phyloP scores from a whole-genome alignment of 1,140 invertebrate genomes.

The Cydia pomonella region DNA sequence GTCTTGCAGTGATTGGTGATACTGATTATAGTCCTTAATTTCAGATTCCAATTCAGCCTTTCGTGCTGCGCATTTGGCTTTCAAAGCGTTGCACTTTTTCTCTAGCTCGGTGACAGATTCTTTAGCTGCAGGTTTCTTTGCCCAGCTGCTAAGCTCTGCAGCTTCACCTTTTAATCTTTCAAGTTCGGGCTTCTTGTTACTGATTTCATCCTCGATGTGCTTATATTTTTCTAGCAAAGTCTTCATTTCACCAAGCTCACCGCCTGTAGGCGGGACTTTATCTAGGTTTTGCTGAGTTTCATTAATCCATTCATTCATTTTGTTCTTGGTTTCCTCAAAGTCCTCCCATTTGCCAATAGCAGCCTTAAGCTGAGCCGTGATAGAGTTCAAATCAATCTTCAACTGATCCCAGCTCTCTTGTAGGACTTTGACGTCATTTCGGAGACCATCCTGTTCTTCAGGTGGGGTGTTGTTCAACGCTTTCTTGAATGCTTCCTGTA shows the following conservation, averaged over 20 bases:
- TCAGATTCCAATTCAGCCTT: conserved; percentile 87
- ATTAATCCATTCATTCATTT: conserved; percentile 86
- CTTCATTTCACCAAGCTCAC: conserved; percentile 95
- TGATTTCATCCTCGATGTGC: conserved; percentile 88
- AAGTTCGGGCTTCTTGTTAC: conserved; percentile 86
- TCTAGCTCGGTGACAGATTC: conserved; percentile 84
- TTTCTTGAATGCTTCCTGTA: conserved; percentile 92
- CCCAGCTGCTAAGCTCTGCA: conserved; percentile 85
- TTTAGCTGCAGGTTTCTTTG: conserved; percentile 83
- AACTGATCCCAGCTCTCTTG: conserved; percentile 91
- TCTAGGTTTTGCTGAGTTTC: conserved; percentile 85
- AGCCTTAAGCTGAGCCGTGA: conserved; percentile 89
- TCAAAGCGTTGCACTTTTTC: conserved; percentile 84
- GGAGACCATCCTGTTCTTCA: conserved; percentile 89
- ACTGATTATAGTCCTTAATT: conserved; percentile 92
- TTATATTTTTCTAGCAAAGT: conserved; percentile 92
- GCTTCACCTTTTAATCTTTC: conserved; percentile 87
- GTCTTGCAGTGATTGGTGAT: conserved; percentile 94
- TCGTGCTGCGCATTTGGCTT: conserved; percentile 82
- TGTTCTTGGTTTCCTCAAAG: conserved; percentile 86
- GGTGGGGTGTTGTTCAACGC: conserved; percentile 90
- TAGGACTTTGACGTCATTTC: conserved; percentile 87
- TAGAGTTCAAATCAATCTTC: conserved; percentile 89
- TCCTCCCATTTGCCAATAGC: conserved; percentile 90
- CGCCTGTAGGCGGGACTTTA: conserved; percentile 85